Conservation (phyloP, 64 coral and sea anemone genomes). For the Porites australiensis region DNA sequence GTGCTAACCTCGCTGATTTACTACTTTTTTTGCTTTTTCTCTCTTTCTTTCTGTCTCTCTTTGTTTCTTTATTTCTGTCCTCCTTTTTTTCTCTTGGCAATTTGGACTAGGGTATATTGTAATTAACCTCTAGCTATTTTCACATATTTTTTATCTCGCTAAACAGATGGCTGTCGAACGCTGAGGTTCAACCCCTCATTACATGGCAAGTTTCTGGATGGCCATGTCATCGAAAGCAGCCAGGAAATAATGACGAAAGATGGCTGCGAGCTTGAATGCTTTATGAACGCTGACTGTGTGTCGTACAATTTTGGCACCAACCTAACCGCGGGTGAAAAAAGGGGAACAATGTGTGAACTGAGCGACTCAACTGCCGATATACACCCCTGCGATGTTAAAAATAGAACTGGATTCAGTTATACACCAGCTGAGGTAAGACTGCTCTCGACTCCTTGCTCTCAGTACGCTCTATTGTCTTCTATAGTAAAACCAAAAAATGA, state of each 20-base stretch:
- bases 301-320: not conserved
- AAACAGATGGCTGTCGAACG: not conserved
- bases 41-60: too few relatives aligned
- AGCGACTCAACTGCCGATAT: not conserved
- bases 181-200: not conserved
- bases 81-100: too few relatives aligned
- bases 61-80: too few relatives aligned
- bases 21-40: too few relatives aligned
- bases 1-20: too few relatives aligned
- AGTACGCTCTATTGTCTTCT: too few relatives aligned
- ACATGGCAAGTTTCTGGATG: not conserved
- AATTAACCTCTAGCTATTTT: not conserved
- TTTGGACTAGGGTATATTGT: not conserved
- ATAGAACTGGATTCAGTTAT: not conserved
- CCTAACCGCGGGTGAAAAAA: not conserved
- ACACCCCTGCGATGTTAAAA: not conserved
- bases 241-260: not conserved
- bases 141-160: not conserved
- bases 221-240: not conserved
- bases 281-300: not conserved
- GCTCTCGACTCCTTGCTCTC: too few relatives aligned
- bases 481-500: too few relatives aligned
- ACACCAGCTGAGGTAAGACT: not conserved
- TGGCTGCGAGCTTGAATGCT: slow-evolving; percentile 6
- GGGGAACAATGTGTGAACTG: not conserved